Conservation (phyloP, 2,797 vertebrate genomes). For the Muscicapa striata region DNA sequence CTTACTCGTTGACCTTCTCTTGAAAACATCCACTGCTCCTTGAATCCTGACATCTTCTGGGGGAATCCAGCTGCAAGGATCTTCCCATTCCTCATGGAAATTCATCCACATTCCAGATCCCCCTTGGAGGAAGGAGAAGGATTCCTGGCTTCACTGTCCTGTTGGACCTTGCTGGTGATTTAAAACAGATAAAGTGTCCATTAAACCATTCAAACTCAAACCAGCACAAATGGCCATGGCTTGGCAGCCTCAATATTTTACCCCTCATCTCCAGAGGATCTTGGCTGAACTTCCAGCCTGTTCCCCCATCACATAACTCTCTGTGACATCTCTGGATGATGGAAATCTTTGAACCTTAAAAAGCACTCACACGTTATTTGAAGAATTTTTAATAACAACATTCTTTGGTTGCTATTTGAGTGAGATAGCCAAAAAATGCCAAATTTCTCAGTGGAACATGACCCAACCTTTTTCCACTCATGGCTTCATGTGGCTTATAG, state of each 20-base stretch:
- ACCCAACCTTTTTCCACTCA: background rate
- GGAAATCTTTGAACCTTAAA: background rate
- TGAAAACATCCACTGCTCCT: fast-evolving
- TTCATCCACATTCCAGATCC: background rate
- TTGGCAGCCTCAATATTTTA: background rate
- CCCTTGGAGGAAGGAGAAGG: background rate
- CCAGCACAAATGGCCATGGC: background rate
- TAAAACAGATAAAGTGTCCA: background rate
- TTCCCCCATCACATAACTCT: background rate
- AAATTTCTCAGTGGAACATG: background rate
- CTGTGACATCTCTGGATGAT: background rate
- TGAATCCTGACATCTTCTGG: background rate
- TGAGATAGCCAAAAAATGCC: background rate
- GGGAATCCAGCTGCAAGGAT: background rate
- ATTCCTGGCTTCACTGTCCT: background rate
- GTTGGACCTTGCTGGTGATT: background rate
- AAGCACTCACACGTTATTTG: background rate
- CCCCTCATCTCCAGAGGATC: background rate
- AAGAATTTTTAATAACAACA: background rate
- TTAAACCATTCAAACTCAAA: background rate
- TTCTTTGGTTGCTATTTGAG: background rate
- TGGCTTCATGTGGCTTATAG: background rate
- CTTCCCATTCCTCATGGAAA: background rate
- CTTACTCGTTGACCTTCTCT: background rate
- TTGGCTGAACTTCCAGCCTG: background rate